phyloP scores from a whole-genome alignment of 1,140 invertebrate species.

The Ectropis grisescens region DNA sequence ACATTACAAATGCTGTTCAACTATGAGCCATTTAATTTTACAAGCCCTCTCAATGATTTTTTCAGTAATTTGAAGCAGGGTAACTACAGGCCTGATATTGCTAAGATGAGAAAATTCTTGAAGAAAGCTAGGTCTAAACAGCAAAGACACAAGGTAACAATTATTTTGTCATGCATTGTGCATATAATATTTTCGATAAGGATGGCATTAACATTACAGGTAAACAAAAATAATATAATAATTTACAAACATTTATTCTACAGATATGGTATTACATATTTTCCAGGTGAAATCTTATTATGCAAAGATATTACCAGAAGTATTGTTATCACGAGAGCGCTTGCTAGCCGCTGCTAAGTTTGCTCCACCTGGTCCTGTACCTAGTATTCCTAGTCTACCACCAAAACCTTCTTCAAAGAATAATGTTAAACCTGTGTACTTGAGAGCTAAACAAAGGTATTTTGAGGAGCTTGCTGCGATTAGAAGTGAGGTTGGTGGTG shows the following conservation, averaged over 20 bases:
- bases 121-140: conserved; percentile 56
- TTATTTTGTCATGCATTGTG: no score
- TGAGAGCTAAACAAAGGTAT: conserved; percentile 56
- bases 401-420: conserved; percentile 40
- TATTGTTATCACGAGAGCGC: conserved; percentile 50
- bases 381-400: conserved; percentile 32
- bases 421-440: conserved; percentile 46
- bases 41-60: conserved; percentile 78
- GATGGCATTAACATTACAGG: no score
- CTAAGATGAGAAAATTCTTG: conserved; percentile 68
- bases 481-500: conserved; percentile 73
- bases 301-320: conserved; percentile 57
- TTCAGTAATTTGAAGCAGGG: conserved; percentile 78
- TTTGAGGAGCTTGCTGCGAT: conserved; percentile 70
- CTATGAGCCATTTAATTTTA: conserved; percentile 79
- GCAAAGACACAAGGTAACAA: conserved; percentile 50
- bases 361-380: conserved; percentile 42
- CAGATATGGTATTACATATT: no score
- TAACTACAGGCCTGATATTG: conserved; percentile 74
- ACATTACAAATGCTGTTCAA: conserved; percentile 77
- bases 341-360: conserved; percentile 43
- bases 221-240: no score
- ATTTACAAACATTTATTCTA: no score
- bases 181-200: no score
- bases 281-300: conserved; percentile 57